Conservation (phyloP, 1,140 invertebrate species). For the Metaphire vulgaris region DNA sequence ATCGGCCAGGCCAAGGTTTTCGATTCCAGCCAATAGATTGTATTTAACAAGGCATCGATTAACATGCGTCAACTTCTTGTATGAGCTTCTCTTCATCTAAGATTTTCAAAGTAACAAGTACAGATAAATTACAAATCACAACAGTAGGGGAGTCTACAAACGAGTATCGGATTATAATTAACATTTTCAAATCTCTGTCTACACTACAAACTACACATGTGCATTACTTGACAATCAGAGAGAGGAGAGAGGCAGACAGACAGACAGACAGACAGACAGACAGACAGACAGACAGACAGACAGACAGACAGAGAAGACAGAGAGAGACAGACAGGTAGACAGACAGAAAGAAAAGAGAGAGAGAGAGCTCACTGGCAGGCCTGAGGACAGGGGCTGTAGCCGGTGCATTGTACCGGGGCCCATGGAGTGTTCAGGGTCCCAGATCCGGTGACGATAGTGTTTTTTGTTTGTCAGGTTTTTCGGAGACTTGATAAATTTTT, state of each 20-base stretch:
- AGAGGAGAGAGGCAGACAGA: neutral
- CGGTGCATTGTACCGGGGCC: too few relatives aligned
- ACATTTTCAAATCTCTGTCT: neutral
- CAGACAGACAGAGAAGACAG: neutral
- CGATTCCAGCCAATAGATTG: conserved; percentile 22
- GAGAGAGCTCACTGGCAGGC: too few relatives aligned
- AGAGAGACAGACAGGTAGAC: too few relatives aligned
- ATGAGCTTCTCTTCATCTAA: conserved; percentile 25
- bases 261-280: neutral
- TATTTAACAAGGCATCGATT: conserved; percentile 25
- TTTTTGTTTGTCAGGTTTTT: too few relatives aligned
- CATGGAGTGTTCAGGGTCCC: too few relatives aligned
- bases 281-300: neutral
- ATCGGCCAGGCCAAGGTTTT: conserved; percentile 25
- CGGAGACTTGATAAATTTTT: too few relatives aligned
- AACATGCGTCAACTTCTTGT: conserved; percentile 18
- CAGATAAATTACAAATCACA: too few relatives aligned
- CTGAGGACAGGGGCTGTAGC: too few relatives aligned
- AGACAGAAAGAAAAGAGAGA: too few relatives aligned
- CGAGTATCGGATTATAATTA: neutral
- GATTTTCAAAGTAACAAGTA: too few relatives aligned
- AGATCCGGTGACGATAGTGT: too few relatives aligned
- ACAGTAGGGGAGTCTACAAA: too few relatives aligned
- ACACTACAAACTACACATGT: neutral
- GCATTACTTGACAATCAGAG: neutral